Evolutionary conservation across 2,113 vertebrate genomes (phyloP).

Genomic region (Propithecus coquereli): DNA sequence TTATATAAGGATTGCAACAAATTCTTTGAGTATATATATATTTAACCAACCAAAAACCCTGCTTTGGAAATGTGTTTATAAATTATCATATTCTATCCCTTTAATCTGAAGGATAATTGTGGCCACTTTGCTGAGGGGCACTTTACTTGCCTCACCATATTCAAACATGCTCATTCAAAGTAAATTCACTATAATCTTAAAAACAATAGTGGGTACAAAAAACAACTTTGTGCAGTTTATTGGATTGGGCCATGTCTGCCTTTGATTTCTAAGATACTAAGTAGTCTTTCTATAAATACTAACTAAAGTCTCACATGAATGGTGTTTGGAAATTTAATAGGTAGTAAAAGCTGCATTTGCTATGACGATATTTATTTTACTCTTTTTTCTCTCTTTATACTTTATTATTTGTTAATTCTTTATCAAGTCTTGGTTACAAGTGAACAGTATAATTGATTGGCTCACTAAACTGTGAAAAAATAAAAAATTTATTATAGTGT

Average conservation of each 20-base stretch:
- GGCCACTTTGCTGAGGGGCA: not conserved
- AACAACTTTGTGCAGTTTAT: not conserved
- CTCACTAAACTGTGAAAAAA: not conserved
- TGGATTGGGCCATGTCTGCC: not conserved
- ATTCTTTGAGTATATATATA: not conserved
- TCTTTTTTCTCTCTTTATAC: not conserved
- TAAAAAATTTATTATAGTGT: not conserved
- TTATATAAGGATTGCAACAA: not conserved
- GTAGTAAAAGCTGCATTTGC: slow-evolving; percentile 18
- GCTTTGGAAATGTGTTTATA: not conserved
- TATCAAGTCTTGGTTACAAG: slow-evolving; percentile 59
- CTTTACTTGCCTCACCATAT: not conserved
- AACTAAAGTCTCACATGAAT: not conserved
- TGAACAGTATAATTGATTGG: slow-evolving; percentile 26
- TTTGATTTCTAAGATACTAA: slow-evolving; percentile 10
- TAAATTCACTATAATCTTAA: slow-evolving; percentile 23
- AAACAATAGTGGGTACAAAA: not conserved
- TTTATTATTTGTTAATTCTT: slow-evolving; percentile 28
- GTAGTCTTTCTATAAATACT: not conserved
- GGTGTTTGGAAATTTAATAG: not conserved
- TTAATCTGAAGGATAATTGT: not conserved
- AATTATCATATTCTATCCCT: not conserved
- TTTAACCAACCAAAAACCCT: slow-evolving; percentile 20
- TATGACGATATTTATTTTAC: not conserved
- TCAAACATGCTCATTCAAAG: slow-evolving; percentile 17